A percentile compares a stretch with the other conserved stretches of the same genome.
These are phyloP conservation scores for Drosophila sproati DNA, from an alignment of 1,140 invertebrate genomes.

Conservation along the genomic window DNA sequence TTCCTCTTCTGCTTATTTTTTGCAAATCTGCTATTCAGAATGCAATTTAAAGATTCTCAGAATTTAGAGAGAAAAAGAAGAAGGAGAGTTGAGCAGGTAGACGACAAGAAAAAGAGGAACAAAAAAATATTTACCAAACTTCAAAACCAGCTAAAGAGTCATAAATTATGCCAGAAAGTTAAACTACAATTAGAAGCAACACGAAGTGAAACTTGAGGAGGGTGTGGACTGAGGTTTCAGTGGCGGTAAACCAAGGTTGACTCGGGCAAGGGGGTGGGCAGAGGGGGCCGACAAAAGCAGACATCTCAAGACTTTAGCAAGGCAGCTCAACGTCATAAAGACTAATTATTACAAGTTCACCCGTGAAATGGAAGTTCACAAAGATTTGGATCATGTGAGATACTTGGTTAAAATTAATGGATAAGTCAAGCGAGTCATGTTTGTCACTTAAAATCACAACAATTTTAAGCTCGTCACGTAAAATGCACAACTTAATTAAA, in stretches of 20 bases:
- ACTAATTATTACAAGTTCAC: constrained; percentile 69
- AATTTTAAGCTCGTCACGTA: constrained; percentile 13
- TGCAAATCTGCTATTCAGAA: constrained; percentile 59
- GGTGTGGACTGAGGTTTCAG: neutral
- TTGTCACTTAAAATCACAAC: constrained; percentile 27
- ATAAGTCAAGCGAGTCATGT: constrained; percentile 45
- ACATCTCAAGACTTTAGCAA: constrained; percentile 57
- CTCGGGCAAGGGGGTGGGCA: neutral
- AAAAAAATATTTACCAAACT: constrained; percentile 26
- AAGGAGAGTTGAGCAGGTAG: constrained; percentile 51
- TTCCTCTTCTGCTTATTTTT: constrained; percentile 15
- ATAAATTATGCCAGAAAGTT: constrained; percentile 77
- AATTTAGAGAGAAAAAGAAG: constrained; percentile 35
- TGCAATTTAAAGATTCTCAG: constrained; percentile 73
- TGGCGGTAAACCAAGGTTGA: neutral
- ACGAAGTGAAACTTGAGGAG: constrained; percentile 21
- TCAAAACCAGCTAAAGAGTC: constrained; percentile 41
- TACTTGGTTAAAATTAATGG: constrained; percentile 44
- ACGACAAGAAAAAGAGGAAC: constrained; percentile 8
- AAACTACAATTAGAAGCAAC: constrained; percentile 75
- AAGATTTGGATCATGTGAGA: constrained; percentile 57
- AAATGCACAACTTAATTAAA: constrained; percentile 31
- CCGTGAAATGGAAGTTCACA: constrained; percentile 46
- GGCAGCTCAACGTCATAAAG: constrained; percentile 44
- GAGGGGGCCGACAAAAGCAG: constrained; percentile 9